phyloP scores from a whole-genome alignment of 2,113 vertebrate genomes.

The Nyctereutes procyonoides region DNA sequence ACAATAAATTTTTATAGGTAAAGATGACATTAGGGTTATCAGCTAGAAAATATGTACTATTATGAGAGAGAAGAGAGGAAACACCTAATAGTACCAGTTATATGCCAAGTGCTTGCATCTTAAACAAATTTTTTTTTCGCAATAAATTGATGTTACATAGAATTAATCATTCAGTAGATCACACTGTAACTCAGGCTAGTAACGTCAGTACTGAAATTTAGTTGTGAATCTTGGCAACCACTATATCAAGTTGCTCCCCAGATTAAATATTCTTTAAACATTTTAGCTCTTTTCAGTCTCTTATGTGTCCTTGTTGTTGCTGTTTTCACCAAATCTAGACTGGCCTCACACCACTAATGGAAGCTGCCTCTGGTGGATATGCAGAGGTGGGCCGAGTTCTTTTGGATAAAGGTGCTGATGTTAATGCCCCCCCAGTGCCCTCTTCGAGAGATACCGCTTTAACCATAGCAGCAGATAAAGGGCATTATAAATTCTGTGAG shows the following conservation, averaged over 20 bases:
- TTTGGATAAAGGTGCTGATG: constrained; percentile 98
- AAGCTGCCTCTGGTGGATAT: constrained; percentile 99
- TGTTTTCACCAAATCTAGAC: constrained; percentile 88
- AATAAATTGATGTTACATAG: background rate
- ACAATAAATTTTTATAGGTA: background rate
- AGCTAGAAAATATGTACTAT: background rate
- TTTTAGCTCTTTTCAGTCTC: background rate
- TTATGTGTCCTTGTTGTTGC: background rate
- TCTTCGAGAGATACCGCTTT: constrained; percentile 98
- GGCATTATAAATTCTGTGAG: constrained; percentile 99
- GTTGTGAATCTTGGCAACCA: constrained; percentile 6
- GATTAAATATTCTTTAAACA: background rate
- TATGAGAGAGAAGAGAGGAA: background rate
- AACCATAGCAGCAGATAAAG: constrained; percentile 99
- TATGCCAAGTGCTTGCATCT: background rate
- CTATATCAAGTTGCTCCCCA: background rate
- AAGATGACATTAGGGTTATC: background rate
- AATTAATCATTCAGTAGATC: constrained; percentile 8
- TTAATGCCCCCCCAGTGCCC: constrained; percentile 98
- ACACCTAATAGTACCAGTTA: background rate
- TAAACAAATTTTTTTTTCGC: background rate
- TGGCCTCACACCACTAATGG: constrained; percentile 98
- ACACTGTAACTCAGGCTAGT: background rate
- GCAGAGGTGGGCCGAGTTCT: constrained; percentile 98
- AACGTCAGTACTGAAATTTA: constrained; percentile 15